These are phyloP conservation scores for Vanessa cardui DNA, from an alignment of 2,888 invertebrate species.

Conservation along the genomic window DNA sequence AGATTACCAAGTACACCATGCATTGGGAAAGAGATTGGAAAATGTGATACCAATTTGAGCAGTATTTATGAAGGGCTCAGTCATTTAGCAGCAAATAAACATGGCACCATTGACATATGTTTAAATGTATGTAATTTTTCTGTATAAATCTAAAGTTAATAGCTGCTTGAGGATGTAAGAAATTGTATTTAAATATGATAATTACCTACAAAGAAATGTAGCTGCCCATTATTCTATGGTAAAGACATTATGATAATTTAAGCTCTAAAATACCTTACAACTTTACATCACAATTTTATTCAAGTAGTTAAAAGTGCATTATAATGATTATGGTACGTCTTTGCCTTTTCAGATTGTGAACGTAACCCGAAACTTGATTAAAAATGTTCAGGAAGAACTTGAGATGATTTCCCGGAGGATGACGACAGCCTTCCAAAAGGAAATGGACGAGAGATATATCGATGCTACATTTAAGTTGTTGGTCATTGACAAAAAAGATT, in stretches of 20 bases:
- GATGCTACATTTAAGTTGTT: constrained; percentile 52
- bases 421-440: constrained; percentile 66
- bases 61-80: constrained; percentile 59
- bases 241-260: not conserved
- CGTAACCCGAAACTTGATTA: constrained; percentile 46
- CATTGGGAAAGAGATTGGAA: constrained; percentile 35
- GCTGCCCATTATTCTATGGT: too few species aligned
- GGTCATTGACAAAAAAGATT: constrained; percentile 47
- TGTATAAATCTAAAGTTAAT: not conserved
- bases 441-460: constrained; percentile 73
- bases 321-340: too few species aligned
- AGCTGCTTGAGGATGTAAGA: too few species aligned
- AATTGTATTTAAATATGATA: too few species aligned
- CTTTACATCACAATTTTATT: too few species aligned
- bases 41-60: constrained; percentile 45
- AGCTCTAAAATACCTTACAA: not conserved
- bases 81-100: constrained; percentile 48
- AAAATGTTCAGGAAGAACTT: constrained; percentile 52
- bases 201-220: too few species aligned
- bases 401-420: constrained; percentile 54
- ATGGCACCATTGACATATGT: constrained; percentile 44
- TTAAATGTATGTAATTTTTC: constrained; percentile 54
- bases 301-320: too few species aligned
- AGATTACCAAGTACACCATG: constrained; percentile 52
- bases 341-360: constrained; percentile 55